Conservation (phyloP, 2,797 vertebrate species). For the Acipenser transmontanus region DNA sequence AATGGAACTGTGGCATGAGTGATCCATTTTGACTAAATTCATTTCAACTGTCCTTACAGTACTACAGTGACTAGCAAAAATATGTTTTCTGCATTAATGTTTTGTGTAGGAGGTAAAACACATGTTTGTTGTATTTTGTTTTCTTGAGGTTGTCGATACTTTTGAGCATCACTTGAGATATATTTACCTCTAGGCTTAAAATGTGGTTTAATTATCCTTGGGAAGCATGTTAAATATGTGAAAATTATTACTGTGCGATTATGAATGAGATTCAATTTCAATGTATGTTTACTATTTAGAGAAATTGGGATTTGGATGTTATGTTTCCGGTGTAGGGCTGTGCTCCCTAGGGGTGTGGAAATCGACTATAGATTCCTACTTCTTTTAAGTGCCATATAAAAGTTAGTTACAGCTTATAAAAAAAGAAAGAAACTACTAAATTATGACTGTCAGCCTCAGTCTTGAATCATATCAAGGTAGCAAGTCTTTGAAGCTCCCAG, state of each 20-base stretch:
- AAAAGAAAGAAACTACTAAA: background rate
- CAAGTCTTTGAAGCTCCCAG: slow-evolving; percentile 57
- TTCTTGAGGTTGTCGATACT: slow-evolving; percentile 6
- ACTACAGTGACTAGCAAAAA: no score
- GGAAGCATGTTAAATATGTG: slow-evolving; percentile 20
- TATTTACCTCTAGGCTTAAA: slow-evolving; percentile 14
- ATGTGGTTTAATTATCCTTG: slow-evolving; percentile 21
- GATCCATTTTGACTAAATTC: no score
- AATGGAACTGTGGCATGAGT: no score
- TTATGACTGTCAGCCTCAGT: slow-evolving; percentile 20
- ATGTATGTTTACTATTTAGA: slow-evolving; percentile 15
- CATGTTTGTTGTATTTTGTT: no score
- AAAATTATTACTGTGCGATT: slow-evolving; percentile 16
- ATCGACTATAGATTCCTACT: slow-evolving; percentile 2
- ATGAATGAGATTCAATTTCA: slow-evolving; percentile 17
- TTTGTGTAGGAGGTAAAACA: no score
- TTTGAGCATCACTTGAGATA: slow-evolving; percentile 6
- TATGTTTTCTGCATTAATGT: no score
- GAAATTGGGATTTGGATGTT: slow-evolving; percentile 3
- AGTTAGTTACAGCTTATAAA: slow-evolving; percentile 4
- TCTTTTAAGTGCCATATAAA: slow-evolving; percentile 9
- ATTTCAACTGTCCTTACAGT: no score
- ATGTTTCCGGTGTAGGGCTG: slow-evolving; percentile 15
- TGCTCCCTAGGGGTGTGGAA: slow-evolving; percentile 9
- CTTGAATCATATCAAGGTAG: slow-evolving; percentile 40